Evolutionary conservation across 2,113 vertebrate genomes (phyloP).

Genomic region (Benitochromis conjunctus): DNA sequence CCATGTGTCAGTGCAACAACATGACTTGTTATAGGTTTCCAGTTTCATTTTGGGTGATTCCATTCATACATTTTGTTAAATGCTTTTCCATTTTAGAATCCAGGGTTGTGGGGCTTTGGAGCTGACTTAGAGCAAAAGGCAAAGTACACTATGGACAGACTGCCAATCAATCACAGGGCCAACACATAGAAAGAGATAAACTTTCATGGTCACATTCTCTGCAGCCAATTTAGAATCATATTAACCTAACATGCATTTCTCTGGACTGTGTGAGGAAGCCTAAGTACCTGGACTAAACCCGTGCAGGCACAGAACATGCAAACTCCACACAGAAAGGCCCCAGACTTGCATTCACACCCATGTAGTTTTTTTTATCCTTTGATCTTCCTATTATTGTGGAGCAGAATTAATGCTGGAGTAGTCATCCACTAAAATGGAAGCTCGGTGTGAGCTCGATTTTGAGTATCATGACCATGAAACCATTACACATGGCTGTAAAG

Average conservation of each 20-base stretch:
- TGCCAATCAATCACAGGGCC: not conserved
- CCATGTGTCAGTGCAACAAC: not conserved
- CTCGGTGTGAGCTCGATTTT: not conserved
- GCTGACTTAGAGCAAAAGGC: not conserved
- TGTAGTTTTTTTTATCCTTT: not conserved
- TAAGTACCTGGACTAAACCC: accelerated
- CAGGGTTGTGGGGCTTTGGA: not conserved
- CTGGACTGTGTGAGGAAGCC: not conserved
- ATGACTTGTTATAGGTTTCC: not conserved
- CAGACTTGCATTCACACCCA: not conserved
- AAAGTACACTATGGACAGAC: not conserved
- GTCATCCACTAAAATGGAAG: not conserved
- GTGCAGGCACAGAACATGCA: not conserved
- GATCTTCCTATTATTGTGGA: not conserved
- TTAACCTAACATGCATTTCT: not conserved
- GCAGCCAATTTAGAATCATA: not conserved
- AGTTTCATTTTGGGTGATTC: not conserved
- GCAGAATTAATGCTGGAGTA: not conserved
- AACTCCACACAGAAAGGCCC: not conserved
- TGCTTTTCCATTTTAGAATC: not conserved
- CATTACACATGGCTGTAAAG: not conserved
- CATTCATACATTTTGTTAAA: not conserved
- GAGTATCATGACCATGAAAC: not conserved
- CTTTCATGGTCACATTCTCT: not conserved
- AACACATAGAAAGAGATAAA: not conserved